phyloP scores from a whole-genome alignment of 2,797 vertebrate genomes.

The Sebastes elongatus region DNA sequence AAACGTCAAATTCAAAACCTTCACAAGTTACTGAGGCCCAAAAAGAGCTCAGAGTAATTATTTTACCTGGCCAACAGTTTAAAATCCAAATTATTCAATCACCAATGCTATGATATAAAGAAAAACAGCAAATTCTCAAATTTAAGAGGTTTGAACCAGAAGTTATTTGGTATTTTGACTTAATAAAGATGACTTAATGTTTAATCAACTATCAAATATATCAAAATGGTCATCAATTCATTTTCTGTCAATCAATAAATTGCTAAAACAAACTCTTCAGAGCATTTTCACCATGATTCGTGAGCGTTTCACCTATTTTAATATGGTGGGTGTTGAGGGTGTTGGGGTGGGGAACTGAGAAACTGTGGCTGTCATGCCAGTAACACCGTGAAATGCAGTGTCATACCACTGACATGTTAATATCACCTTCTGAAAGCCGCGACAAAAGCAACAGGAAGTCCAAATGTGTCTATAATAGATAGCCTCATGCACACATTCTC shows the following conservation, averaged over 20 bases:
- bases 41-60: background rate
- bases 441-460: conserved; percentile 40
- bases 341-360: background rate
- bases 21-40: background rate
- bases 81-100: background rate
- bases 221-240: background rate
- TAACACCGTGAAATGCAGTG: background rate
- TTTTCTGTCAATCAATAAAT: background rate
- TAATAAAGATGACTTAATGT: background rate
- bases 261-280: background rate
- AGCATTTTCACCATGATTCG: background rate
- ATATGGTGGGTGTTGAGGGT: background rate
- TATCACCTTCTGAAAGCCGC: background rate
- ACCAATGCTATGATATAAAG: background rate
- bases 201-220: background rate
- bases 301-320: background rate
- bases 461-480: background rate
- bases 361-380: background rate
- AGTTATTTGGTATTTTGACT: background rate
- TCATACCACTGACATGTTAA: background rate
- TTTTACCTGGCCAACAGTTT: background rate
- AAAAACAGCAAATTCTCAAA: background rate
- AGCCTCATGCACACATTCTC: background rate
- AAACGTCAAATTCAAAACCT: background rate
- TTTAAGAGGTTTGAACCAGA: background rate